These are phyloP conservation scores for Sebastes fasciatus DNA, from an alignment of 2,113 vertebrate genomes.

Conservation along the genomic window DNA sequence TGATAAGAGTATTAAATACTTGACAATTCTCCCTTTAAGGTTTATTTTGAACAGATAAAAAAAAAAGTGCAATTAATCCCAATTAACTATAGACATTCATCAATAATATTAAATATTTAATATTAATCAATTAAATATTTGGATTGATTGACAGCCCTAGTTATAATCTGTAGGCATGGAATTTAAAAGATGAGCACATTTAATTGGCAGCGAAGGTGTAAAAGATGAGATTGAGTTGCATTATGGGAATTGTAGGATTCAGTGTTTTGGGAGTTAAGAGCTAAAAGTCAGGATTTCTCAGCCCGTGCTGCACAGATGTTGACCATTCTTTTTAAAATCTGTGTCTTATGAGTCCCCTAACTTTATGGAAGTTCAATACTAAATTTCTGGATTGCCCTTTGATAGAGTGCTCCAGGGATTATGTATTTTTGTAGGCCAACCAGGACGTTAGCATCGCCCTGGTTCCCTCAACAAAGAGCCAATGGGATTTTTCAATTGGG, in stretches of 20 bases:
- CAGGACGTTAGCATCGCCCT: too few species aligned
- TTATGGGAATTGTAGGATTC: slow-evolving; percentile 1
- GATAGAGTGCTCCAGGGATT: background rate
- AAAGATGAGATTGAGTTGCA: background rate
- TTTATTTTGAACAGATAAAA: too few species aligned
- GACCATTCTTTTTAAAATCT: background rate
- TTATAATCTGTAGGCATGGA: background rate
- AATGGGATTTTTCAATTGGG: too few species aligned
- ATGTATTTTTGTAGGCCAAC: too few species aligned
- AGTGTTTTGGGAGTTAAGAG: background rate
- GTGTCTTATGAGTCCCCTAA: background rate
- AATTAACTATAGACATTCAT: too few species aligned
- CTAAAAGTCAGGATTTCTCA: background rate
- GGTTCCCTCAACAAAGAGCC: too few species aligned
- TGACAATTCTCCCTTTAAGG: too few species aligned
- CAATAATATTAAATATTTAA: too few species aligned
- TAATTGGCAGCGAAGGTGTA: background rate
- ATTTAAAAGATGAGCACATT: background rate
- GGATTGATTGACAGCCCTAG: too few species aligned
- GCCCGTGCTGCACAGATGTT: background rate
- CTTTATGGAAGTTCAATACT: background rate
- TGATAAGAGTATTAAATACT: too few species aligned
- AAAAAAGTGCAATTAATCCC: too few species aligned
- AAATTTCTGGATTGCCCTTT: background rate
- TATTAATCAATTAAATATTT: too few species aligned